Conservation (phyloP, 2,797 vertebrate species). For the Knipowitschia caucasica region DNA sequence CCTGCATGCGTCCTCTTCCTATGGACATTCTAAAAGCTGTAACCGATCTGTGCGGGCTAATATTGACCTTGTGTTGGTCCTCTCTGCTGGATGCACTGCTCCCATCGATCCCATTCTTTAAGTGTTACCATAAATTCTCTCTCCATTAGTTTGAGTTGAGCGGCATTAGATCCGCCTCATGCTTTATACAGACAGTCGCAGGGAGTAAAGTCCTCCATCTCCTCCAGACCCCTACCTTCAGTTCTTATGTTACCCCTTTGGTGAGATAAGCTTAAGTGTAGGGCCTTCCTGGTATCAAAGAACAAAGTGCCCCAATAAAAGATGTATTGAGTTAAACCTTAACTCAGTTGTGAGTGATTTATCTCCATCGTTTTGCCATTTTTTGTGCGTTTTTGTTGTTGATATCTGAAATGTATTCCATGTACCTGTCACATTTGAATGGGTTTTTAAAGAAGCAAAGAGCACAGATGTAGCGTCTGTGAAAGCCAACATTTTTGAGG, state of each 20-base stretch:
- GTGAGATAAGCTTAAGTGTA: constrained; percentile 47
- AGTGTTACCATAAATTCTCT: constrained; percentile 79
- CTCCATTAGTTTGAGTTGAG: constrained; percentile 69
- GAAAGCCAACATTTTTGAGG: constrained; percentile 27
- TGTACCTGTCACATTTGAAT: constrained; percentile 26
- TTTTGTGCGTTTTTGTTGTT: constrained; percentile 29
- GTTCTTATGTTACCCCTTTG: constrained; percentile 40
- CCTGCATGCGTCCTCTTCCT: constrained; percentile 54
- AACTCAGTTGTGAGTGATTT: constrained; percentile 66
- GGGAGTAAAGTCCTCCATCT: constrained; percentile 29
- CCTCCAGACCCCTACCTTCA: constrained; percentile 19
- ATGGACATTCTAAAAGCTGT: constrained; percentile 36
- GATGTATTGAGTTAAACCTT: constrained; percentile 65
- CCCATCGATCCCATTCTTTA: constrained; percentile 76
- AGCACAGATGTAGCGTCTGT: constrained; percentile 27
- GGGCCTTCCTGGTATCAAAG: constrained; percentile 55
- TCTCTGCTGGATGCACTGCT: constrained; percentile 41
- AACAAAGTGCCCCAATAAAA: constrained; percentile 63
- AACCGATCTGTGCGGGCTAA: constrained; percentile 58
- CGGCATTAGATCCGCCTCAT: constrained; percentile 38
- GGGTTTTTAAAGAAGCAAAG: constrained; percentile 32
- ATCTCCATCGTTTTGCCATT: constrained; percentile 44
- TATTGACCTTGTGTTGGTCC: constrained; percentile 50
- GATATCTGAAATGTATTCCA: constrained; percentile 32
- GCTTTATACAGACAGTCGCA: constrained; percentile 54